Base-by-base conservation (phyloP, 35 echinoderm and acorn worm genomes). In the Diadema setosum region DNA sequence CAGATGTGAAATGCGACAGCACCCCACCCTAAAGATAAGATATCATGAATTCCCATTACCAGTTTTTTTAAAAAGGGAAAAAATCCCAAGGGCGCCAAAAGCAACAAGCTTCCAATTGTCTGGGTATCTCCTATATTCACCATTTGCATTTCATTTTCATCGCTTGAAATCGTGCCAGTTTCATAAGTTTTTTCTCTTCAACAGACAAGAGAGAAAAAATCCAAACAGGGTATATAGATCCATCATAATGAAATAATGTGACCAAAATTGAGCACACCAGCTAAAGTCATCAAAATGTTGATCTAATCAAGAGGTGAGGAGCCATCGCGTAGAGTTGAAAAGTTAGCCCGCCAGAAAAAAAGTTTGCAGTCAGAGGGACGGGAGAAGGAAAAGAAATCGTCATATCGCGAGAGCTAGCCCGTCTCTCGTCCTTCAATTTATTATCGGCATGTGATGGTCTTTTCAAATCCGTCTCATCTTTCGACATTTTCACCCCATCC, bases 251-350 rank as follows among this genome's bases (percentile, higher is more conserved):
- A 67, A 67, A 67, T 78, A 78, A 78, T 21, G 39, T 16, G 40
- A 44, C n/a, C 11, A 36, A 78, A 78, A 78, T 78, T 78, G 73
- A n/a, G 3, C 25, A 4, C 73, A 78, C 27, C 73, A 34, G 73
- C 44, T 78, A 42, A 78, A 42, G 73, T 24, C 73, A 78, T 78
- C 73, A 78, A 78, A 78, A 78, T 41, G 35, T 78, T 78, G 73
- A 78, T 78, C 23, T 78, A 78, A 78, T 78, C 73, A 78, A 0
- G 33, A n/a, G 2, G 49, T 1, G 63, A 33, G 63, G 63, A 67
- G 63, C 63, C 63, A 67, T 33, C 63, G n/a, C n/a, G n/a, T 33
- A 16, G 63, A 67, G 63, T 67, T 67, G 9, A 7, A 34, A 67
- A 67, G 37, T n/a, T n/a, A n/a, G n/a, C n/a, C n/a, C n/a, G n/a